Base-by-base conservation (phyloP, 2,888 invertebrate species). In the Cybosia mesomella region DNA sequence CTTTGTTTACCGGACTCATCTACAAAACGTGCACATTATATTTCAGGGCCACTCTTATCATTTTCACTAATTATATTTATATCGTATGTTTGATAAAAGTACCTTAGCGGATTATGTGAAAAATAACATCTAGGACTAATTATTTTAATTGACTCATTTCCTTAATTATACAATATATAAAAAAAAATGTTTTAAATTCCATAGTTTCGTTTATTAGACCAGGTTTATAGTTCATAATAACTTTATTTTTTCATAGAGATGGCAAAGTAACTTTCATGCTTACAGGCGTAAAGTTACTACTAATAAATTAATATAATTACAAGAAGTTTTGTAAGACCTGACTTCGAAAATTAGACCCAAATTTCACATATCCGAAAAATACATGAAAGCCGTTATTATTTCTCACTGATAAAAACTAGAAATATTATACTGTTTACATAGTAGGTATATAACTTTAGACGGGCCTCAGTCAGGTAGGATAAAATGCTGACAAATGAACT, bases 1-100 rank as follows among this genome's bases (percentile, higher is more conserved):
- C 84, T 70, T 91, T 89, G 82, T 89, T 92, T 69, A 85, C 80
- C 61, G 91, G 90, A 89, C 88, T 94, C 94, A 95, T 95, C 94
- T 94, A 82, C 73, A 85, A 83, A 87, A 82, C 80, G 72, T 73
- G 72, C 21, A 72, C 66, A 58, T 49, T 64, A 36, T 59, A 72
- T 59, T 62, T 49, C 58, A 68, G 54, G 66, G 66, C 55, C 43
- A 36, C 55, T 28, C 21, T 54, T 64, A 59, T 55, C 36, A 49
- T 55, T 66, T 34, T 58, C 61, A 58, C 58, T 64, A 64, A 69
- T 53, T 66, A 66, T 55, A 59, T 10, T 10, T 8, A 18, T 55
- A 36, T 64, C 39, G 10, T 39, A 21, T 34, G 21, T 28, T 28
- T 28, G 28, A 28, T 8, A 39, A n/a, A 34, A 36, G 11, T 32